Conservation (phyloP, 2,797 vertebrate species). For the Enteromius viviparus region DNA sequence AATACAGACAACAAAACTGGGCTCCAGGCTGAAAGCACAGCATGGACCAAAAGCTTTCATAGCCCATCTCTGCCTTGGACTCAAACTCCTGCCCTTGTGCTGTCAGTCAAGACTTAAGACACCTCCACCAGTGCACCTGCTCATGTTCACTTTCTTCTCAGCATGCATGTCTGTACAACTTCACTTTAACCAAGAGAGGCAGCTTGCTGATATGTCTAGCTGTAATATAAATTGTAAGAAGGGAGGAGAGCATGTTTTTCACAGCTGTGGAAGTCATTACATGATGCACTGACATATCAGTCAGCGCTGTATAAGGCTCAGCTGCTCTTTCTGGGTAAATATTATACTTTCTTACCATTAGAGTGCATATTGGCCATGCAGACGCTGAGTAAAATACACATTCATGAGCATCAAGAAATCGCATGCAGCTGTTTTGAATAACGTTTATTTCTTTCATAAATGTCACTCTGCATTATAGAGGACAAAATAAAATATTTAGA, state of each 20-base stretch:
- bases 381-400: constrained; percentile 8
- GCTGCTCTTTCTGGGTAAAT: background rate
- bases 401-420: background rate
- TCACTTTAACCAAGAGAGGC: background rate
- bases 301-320: background rate
- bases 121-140: background rate
- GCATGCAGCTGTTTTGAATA: background rate
- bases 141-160: constrained; percentile 17
- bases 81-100: background rate
- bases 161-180: constrained; percentile 7
- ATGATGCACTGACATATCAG: background rate
- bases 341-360: constrained; percentile 8
- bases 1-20: constrained; percentile 3
- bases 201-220: constrained; percentile 16
- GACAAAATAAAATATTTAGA: background rate
- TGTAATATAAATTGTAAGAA: constrained; percentile 14
- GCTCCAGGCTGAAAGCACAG: background rate
- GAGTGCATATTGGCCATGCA: constrained; percentile 4
- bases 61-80: background rate
- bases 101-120: constrained; percentile 5
- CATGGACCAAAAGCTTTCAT: background rate
- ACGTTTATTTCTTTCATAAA: background rate
- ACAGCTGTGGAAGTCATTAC: constrained; percentile 13
- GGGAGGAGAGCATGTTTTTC: background rate
- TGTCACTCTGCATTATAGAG: background rate